These are phyloP conservation scores for Neotragus moschatus DNA, from an alignment of 2,113 vertebrate genomes.

Conservation along the genomic window DNA sequence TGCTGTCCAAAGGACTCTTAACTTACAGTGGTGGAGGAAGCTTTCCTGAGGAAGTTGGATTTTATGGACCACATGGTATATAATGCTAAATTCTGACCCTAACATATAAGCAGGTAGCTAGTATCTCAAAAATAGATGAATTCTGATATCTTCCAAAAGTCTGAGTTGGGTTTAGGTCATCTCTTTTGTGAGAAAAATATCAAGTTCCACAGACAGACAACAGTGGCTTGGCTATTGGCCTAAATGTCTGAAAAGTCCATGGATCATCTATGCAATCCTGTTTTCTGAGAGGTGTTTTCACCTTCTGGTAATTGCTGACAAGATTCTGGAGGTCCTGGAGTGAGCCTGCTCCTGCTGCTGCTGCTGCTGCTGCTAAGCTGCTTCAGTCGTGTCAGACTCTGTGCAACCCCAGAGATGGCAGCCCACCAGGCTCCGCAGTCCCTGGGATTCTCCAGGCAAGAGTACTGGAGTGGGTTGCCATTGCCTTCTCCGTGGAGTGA, in stretches of 20 bases:
- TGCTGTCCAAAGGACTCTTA: neutral
- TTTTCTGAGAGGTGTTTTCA: neutral
- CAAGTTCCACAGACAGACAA: neutral
- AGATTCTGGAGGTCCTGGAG: neutral
- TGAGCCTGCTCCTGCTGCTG: neutral
- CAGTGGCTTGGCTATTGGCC: neutral
- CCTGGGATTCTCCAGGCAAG: no score
- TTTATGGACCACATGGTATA: neutral
- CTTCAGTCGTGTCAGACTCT: no score
- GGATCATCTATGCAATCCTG: fast-evolving
- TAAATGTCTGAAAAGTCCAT: no score
- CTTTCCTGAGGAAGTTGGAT: neutral
- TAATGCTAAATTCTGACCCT: neutral
- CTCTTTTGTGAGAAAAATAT: neutral
- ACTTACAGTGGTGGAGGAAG: neutral
- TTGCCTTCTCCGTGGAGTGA: neutral
- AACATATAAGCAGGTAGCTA: neutral
- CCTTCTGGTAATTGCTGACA: neutral
- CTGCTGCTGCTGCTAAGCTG: no score
- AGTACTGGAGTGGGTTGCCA: no score
- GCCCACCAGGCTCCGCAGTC: no score
- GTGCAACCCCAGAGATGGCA: fast-evolving
- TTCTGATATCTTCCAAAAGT: neutral
- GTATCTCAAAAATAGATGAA: neutral
- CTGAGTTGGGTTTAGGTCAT: neutral